Evolutionary conservation across 37 sponge, comb jelly and placozoan genomes (phyloP).

Genomic region (Haliclona indistincta): DNA sequence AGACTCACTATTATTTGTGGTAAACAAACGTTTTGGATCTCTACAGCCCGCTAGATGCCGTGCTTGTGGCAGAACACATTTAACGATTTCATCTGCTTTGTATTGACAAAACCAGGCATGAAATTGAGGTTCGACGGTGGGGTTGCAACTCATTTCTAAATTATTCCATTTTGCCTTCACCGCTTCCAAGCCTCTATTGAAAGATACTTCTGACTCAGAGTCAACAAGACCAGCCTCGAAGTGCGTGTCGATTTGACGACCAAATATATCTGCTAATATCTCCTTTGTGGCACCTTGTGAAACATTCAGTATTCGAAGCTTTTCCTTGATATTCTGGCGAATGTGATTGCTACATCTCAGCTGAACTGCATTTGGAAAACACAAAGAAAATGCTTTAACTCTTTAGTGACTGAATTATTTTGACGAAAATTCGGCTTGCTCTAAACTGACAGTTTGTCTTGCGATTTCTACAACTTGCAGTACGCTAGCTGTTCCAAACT

Average conservation of each 20-base stretch:
- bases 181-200: background rate
- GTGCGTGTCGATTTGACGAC: background rate
- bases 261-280: slow-evolving; percentile 20
- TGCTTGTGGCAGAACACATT: background rate
- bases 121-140: background rate
- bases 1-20: slow-evolving; percentile 45
- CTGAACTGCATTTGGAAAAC: slow-evolving; percentile 19
- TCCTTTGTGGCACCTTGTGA: slow-evolving; percentile 7
- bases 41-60: background rate
- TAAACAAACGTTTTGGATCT: background rate
- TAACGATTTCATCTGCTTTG: background rate
- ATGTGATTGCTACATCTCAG: slow-evolving; percentile 32
- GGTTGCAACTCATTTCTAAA: background rate
- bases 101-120: background rate
- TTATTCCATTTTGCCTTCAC: background rate
- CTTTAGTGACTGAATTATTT: too few species aligned
- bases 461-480: too few species aligned
- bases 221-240: slow-evolving; percentile 14
- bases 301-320: slow-evolving; percentile 1
- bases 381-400: slow-evolving; percentile 25
- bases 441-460: too few species aligned
- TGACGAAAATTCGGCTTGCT: too few species aligned
- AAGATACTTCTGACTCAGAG: background rate
- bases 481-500: too few species aligned
- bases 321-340: slow-evolving; percentile 35